Conservation (phyloP, 2,888 invertebrate genomes). For the Zhengitettix transpicula region DNA sequence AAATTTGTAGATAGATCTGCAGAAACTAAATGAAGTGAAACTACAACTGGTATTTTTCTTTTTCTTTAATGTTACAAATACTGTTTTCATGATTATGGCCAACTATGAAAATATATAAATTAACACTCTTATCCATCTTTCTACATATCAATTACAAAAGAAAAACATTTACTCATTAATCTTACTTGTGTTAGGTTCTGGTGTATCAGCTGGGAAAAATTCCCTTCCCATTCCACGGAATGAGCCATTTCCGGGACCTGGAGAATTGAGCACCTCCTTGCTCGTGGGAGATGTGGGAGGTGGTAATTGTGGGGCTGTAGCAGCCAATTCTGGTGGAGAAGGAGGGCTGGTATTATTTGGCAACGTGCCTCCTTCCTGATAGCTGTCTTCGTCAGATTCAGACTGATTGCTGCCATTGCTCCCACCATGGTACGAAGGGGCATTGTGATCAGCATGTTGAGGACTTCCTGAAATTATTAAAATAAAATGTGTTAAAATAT, state of each 20-base stretch:
- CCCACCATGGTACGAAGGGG: constrained; percentile 16
- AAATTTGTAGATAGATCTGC: too few species aligned
- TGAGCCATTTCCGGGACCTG: constrained; percentile 13
- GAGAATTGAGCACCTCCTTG: constrained; percentile 5
- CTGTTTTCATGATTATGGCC: too few species aligned
- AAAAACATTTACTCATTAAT: background rate
- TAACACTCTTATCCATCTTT: too few species aligned
- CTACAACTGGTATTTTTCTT: too few species aligned
- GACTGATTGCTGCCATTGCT: constrained; percentile 58
- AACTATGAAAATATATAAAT: too few species aligned
- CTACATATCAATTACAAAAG: too few species aligned
- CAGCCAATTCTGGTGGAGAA: constrained; percentile 27
- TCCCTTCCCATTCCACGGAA: constrained; percentile 34
- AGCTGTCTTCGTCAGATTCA: constrained; percentile 66
- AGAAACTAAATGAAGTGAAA: too few species aligned
- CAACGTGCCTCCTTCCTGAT: constrained; percentile 19
- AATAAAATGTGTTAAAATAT: background rate
- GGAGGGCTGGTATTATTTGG: constrained; percentile 16
- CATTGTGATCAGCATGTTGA: constrained; percentile 18
- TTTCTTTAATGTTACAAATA: too few species aligned
- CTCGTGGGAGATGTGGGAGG: constrained; percentile 23
- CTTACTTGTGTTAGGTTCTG: constrained; percentile 74
- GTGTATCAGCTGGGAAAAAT: constrained; percentile 64
- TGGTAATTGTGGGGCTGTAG: constrained; percentile 25
- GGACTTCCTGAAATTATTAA: constrained; percentile 9